Evolutionary conservation across 2,797 vertebrate species (phyloP), one percentile per base, ranked within the genome.

Genomic region (Cynodonichthys magdalenae): DNA sequence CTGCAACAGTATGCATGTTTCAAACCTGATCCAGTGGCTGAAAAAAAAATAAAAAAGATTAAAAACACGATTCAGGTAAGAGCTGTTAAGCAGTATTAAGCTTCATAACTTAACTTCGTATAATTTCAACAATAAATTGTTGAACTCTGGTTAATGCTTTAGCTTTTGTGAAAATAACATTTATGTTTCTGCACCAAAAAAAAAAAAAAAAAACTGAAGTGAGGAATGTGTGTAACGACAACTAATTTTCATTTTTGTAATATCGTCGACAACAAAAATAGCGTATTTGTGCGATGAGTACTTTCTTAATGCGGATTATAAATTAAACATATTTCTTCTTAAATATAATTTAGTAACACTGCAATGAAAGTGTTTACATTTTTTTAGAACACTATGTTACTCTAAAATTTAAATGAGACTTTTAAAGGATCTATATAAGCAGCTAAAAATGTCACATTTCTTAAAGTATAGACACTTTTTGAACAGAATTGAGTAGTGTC

Each of bases 1-100:
- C 63, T 66, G 73, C 66, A 24, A 48, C 34, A 36, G 34, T 11
- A 11, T 36, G 69, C 34, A 79, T 54, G 81, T 80, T 86, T 58
- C 70, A 55, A 48, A 71, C 65, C 63, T 68, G 75, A 69, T 53
- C 66, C 63, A 46, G 60, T 42, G 45, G 68, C 64, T 71, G 55
- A 66, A 56, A 56, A 71, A 69, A 59, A 71, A 78, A 73, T 18
- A 20, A 47, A 75, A 72, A 18, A 59, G 58, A 8, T 68, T 66
- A 58, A 56, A 53, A 58, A 67, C 72, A 67, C 74, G 65, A 77
- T 77, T 67, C 55, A 54, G 28, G 17, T 1, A 0, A 11, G 2
- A 1, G 63, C 24, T 24, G 24, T 2, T 24, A 34, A 67, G 45
- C 7, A 8, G 0, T 28, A 20, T 59, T 66, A 10, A 48, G 4